phyloP scores from a whole-genome alignment of 53 echinoderm and acorn worm genomes.

The Echinometra lucunter region DNA sequence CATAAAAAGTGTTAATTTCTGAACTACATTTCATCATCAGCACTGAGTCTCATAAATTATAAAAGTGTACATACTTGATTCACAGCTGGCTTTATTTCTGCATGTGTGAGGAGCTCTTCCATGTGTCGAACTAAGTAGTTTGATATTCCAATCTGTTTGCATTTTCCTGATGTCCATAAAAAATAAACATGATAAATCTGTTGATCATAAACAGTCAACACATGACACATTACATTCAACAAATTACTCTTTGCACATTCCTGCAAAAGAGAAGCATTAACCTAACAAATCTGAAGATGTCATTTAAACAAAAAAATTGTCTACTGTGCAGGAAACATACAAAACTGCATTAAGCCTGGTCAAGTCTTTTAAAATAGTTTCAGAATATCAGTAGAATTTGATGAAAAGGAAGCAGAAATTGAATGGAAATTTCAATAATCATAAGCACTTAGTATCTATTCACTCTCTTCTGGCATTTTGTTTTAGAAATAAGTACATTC shows the following conservation, averaged over 20 bases:
- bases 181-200: not conserved
- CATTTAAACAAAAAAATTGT: not conserved
- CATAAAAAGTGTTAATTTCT: not conserved
- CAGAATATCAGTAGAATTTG: no score
- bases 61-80: constrained; percentile 71
- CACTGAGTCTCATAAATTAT: not conserved
- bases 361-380: no score
- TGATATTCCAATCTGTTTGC: constrained; percentile 85
- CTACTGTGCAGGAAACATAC: no score
- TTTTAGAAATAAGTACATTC: no score
- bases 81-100: constrained; percentile 76
- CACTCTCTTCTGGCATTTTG: not conserved
- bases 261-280: not conserved
- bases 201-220: not conserved
- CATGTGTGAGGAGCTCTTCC: constrained; percentile 75
- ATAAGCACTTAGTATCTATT: not conserved
- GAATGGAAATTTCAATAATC: no score
- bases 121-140: constrained; percentile 79
- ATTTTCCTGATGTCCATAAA: constrained; percentile 73
- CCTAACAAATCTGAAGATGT: not conserved
- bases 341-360: no score
- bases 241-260: not conserved
- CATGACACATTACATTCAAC: not conserved
- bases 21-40: not conserved
- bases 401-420: no score